Base-by-base conservation (phyloP, 2,888 invertebrate species). In the Scaptomyza tumidula region DNA sequence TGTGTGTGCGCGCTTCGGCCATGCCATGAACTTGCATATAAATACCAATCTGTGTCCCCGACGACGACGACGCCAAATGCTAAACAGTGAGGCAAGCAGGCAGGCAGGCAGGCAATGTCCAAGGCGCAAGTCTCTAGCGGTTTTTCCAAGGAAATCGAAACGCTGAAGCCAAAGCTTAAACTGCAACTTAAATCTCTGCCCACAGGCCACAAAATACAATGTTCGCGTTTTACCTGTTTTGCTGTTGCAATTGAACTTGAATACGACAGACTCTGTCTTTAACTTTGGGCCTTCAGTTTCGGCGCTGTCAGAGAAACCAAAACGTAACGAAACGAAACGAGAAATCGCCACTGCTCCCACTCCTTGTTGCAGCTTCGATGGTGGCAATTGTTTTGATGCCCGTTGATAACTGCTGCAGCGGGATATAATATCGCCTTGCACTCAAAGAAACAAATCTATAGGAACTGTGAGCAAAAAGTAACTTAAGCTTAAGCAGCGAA, bases 1-100 rank as follows among this genome's bases (percentile, higher is more conserved):
- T 90, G 86, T 89, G 90, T 90, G 89, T 88, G 88, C 88, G 88
- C 78, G 89, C 87, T 82, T 81, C 78, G 80, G 65, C 75, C 73
- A 75, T 75, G 80, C 83, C 88, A 78, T 86, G 85, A 86, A 86
- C 85, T 86, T 85, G 87, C 78, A 85, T 86, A 86, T 87, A 86
- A 82, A 87, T 86, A 84, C 86, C 84, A 84, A 84, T 84, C 83
- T 84, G 86, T 80, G 86, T 78, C 72, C 35, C 41, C 59, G 43
- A 45, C 55, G 13, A 66, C 58, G 41, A 48, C 41, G 35, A 13
- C 13, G 39, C 50, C 71, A 63, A 81, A 85, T 82, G 85, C 85
- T 85, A 82, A 82, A 80, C 82, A 84, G 79, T 71, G 33, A 33
- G 29, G 27, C 27, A 27, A 3, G 27, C 72, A 27, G 43, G 48